A percentile compares a stretch with the other conserved stretches of the same genome.
Conservation (phyloP, 2,888 invertebrate species). For the Eueremaeus valkanovi region DNA sequence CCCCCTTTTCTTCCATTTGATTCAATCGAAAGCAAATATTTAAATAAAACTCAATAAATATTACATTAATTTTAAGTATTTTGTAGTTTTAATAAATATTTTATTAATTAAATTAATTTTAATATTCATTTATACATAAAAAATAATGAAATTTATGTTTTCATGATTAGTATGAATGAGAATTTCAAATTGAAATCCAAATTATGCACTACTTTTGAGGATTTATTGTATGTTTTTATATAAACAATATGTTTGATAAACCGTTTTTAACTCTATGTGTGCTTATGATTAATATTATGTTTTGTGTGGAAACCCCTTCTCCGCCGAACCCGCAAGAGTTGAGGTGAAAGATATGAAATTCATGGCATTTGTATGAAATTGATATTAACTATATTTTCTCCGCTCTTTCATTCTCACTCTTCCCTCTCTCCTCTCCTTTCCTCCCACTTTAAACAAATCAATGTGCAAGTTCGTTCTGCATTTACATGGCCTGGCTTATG, state of each 20-base stretch:
- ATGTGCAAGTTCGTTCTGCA: no score
- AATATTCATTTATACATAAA: no score
- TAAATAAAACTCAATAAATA: not conserved
- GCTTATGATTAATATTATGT: constrained; percentile 14
- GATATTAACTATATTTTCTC: constrained; percentile 21
- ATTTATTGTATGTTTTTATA: not conserved
- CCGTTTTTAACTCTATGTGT: not conserved
- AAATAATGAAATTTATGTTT: no score
- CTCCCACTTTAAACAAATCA: constrained; percentile 7
- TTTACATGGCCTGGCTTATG: no score
- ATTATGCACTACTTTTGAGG: no score
- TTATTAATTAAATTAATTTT: not conserved
- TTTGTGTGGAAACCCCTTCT: not conserved
- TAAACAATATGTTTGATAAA: constrained; percentile 8
- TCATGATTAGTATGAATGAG: no score
- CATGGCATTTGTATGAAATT: constrained; percentile 25
- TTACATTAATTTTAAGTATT: not conserved
- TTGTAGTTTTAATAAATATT: not conserved
- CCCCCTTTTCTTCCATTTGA: not conserved
- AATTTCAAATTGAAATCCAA: no score
- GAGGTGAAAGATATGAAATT: constrained; percentile 27
- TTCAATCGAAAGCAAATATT: constrained; percentile 2
- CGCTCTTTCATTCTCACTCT: not conserved
- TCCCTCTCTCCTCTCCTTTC: not conserved
- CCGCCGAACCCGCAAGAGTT: constrained; percentile 13